Evolutionary conservation across 2,797 vertebrate species (phyloP).

Genomic region (Argya squamiceps): DNA sequence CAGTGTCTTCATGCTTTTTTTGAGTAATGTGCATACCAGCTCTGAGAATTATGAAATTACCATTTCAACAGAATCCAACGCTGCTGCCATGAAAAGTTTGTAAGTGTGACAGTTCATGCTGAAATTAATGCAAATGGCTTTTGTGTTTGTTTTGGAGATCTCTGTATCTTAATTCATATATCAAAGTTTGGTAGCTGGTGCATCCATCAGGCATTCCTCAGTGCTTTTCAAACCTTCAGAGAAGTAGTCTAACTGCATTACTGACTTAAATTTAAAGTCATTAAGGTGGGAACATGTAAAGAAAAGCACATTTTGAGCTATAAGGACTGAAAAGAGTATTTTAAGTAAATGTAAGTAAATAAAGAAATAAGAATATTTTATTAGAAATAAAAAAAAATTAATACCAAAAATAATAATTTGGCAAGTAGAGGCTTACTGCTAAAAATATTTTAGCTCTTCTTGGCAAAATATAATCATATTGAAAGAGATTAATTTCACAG

Average conservation of each 20-base stretch:
- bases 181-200: constrained; percentile 48
- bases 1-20: constrained; percentile 29
- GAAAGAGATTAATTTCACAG: not conserved
- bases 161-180: constrained; percentile 62
- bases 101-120: constrained; percentile 43
- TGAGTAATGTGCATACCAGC: constrained; percentile 48
- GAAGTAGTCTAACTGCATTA: constrained; percentile 10
- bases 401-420: not conserved
- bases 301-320: not conserved
- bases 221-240: constrained; percentile 34
- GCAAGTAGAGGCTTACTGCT: not conserved
- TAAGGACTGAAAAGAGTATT: not conserved
- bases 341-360: not conserved
- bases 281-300: not conserved
- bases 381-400: not conserved
- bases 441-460: constrained; percentile 20
- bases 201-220: constrained; percentile 36
- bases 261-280: constrained; percentile 22
- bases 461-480: not conserved
- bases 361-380: not conserved
- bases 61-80: constrained; percentile 60
- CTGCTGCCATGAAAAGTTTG: constrained; percentile 60
- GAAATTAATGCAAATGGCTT: constrained; percentile 66
- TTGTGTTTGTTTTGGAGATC: constrained; percentile 63
- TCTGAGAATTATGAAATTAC: constrained; percentile 64